A percentile compares a stretch with the other conserved stretches of the same genome.
These are phyloP conservation scores for Leptinotarsa haldemani DNA, from an alignment of 2,888 invertebrate genomes.

Conservation along the genomic window DNA sequence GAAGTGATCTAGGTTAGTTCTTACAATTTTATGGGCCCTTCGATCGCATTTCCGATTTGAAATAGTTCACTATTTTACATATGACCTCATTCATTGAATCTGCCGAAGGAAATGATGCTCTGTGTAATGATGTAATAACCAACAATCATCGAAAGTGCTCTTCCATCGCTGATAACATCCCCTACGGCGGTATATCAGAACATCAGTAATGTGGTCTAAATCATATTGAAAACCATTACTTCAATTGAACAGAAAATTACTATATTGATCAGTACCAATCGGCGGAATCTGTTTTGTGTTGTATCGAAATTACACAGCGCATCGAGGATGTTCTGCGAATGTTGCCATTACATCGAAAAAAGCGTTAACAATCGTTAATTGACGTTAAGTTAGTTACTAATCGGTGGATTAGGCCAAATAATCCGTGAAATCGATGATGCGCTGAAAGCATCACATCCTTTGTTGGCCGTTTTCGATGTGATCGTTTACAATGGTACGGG, in stretches of 20 bases:
- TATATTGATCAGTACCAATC: slow-evolving; percentile 10
- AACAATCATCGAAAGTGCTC: slow-evolving; percentile 7
- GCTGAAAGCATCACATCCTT: slow-evolving; percentile 25
- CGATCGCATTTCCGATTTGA: not conserved
- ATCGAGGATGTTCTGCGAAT: slow-evolving; percentile 15
- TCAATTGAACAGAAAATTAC: slow-evolving; percentile 23
- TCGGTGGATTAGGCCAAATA: slow-evolving; percentile 26
- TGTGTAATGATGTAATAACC: not conserved
- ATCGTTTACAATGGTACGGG: slow-evolving; percentile 6
- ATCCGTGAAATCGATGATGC: slow-evolving; percentile 29
- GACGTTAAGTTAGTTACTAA: slow-evolving; percentile 28
- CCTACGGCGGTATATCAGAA: slow-evolving; percentile 3
- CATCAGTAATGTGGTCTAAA: slow-evolving; percentile 14
- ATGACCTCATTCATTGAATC: not conserved
- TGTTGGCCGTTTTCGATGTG: slow-evolving; percentile 2
- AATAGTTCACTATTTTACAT: not conserved
- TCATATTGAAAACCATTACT: slow-evolving; percentile 12
- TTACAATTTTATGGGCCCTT: no score
- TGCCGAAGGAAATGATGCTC: not conserved
- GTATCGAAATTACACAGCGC: slow-evolving; percentile 21
- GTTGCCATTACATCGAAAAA: slow-evolving; percentile 25
- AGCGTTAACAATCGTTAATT: slow-evolving; percentile 34
- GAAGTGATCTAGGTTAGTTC: no score
- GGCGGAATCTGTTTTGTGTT: slow-evolving; percentile 25
- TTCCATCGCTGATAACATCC: not conserved